Evolutionary conservation across 2,888 invertebrate genomes (phyloP).

Genomic region (Tachystola acroxantha): DNA sequence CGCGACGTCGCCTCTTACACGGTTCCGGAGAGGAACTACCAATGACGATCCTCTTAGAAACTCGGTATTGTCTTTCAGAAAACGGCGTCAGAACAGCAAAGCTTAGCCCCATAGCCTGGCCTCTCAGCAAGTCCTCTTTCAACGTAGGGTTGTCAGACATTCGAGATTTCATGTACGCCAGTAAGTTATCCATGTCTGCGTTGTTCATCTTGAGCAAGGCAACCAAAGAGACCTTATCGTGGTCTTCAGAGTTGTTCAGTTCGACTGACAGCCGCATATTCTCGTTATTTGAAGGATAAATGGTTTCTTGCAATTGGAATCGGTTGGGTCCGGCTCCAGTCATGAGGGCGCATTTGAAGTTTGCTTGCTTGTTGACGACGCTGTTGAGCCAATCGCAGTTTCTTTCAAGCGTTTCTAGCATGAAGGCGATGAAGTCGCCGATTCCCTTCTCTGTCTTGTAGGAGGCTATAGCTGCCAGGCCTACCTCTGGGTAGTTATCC

Average conservation of each 20-base stretch:
- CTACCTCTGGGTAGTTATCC: slow-evolving; percentile 49
- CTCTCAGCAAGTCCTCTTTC: slow-evolving; percentile 53
- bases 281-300: slow-evolving; percentile 50
- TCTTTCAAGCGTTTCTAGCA: slow-evolving; percentile 51
- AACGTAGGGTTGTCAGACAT: slow-evolving; percentile 43
- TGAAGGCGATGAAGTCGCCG: slow-evolving; percentile 52
- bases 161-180: slow-evolving; percentile 51
- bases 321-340: slow-evolving; percentile 63
- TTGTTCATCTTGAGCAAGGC: slow-evolving; percentile 50
- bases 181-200: slow-evolving; percentile 43
- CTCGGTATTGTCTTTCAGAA: slow-evolving; percentile 52
- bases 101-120: slow-evolving; percentile 52
- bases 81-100: slow-evolving; percentile 57
- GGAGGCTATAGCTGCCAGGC: slow-evolving; percentile 56
- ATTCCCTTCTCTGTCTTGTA: slow-evolving; percentile 61
- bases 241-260: slow-evolving; percentile 56
- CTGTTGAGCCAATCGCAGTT: slow-evolving; percentile 59
- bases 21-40: slow-evolving; percentile 34
- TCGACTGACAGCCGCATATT: slow-evolving; percentile 59
- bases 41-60: slow-evolving; percentile 54
- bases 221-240: slow-evolving; percentile 62
- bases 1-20: slow-evolving; percentile 41
- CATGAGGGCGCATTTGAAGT: slow-evolving; percentile 59
- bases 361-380: slow-evolving; percentile 44
- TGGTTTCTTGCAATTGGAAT: slow-evolving; percentile 58